phyloP scores from a whole-genome alignment of 1,140 invertebrate species.

The Brachionus koreanus region DNA sequence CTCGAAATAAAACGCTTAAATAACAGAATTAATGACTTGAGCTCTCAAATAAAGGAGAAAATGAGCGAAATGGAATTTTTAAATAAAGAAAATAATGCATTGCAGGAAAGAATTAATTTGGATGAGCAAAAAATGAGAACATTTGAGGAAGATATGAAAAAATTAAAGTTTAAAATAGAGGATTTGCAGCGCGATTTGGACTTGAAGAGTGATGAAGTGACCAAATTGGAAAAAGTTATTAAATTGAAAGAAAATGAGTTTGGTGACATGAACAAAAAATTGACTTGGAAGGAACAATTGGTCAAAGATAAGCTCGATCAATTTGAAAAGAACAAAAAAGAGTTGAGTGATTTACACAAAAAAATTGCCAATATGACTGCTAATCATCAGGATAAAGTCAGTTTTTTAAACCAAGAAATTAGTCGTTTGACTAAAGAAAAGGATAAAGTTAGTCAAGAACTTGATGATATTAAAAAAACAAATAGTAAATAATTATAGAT shows the following conservation, averaged over 20 bases:
- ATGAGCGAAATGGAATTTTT: slow-evolving; percentile 45
- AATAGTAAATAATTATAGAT: neutral
- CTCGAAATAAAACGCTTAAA: neutral
- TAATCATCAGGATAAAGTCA: slow-evolving; percentile 7
- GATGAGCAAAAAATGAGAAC: slow-evolving; percentile 16
- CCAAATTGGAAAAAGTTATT: slow-evolving; percentile 29
- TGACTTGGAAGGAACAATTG: slow-evolving; percentile 27
- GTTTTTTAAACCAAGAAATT: neutral
- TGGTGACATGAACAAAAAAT: neutral
- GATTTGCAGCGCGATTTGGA: slow-evolving; percentile 35
- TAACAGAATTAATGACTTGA: slow-evolving; percentile 19
- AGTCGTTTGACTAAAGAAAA: slow-evolving; percentile 26
- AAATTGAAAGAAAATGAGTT: slow-evolving; percentile 39
- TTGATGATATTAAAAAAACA: neutral
- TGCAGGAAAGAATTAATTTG: slow-evolving; percentile 31
- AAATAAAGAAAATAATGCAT: slow-evolving; percentile 42
- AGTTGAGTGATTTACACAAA: neutral
- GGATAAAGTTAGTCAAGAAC: neutral
- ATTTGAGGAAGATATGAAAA: neutral
- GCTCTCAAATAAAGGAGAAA: slow-evolving; percentile 18
- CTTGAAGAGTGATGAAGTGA: neutral
- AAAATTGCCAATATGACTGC: neutral
- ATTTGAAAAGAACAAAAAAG: slow-evolving; percentile 37
- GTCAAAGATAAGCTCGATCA: slow-evolving; percentile 13
- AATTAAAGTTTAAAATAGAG: slow-evolving; percentile 22